A percentile compares a stretch with the other conserved stretches of the same genome.
Conservation (phyloP, 2,113 vertebrate species). For the Dipodomys stephensi region DNA sequence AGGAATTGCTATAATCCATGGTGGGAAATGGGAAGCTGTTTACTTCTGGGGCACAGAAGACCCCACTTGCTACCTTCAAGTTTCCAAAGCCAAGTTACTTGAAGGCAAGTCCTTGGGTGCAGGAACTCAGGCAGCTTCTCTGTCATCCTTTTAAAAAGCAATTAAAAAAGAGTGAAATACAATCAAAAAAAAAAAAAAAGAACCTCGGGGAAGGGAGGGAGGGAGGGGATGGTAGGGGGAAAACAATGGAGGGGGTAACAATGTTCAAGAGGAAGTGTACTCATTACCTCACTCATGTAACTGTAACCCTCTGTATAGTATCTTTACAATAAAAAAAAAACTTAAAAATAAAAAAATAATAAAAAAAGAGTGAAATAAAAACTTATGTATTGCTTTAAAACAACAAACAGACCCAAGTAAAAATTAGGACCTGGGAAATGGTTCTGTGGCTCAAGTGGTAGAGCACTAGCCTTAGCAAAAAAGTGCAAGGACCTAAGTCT, state of each 20-base stretch:
- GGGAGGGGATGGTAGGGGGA: too few relatives aligned
- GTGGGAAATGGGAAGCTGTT: background rate
- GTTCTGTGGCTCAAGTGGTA: too few relatives aligned
- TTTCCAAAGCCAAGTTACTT: background rate
- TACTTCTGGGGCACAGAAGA: background rate
- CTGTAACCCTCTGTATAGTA: too few relatives aligned
- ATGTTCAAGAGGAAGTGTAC: too few relatives aligned
- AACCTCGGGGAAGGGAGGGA: too few relatives aligned
- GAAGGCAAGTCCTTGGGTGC: background rate
- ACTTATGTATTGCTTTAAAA: background rate
- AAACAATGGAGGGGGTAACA: too few relatives aligned
- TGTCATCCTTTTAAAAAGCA: background rate
- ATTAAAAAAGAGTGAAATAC: background rate
- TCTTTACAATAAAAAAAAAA: too few relatives aligned
- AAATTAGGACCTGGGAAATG: background rate
- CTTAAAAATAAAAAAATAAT: too few relatives aligned
- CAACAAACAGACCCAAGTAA: background rate
- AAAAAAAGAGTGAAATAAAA: background rate
- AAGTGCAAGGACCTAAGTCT: too few relatives aligned
- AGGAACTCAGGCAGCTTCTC: background rate
- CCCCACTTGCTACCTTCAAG: background rate
- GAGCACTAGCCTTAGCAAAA: too few relatives aligned
- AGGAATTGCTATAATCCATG: background rate
- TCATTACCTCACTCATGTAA: too few relatives aligned
- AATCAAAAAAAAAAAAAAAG: too few relatives aligned